These are phyloP conservation scores for Anagyrus pseudococci DNA, from an alignment of 2,888 invertebrate species.

Conservation along the genomic window DNA sequence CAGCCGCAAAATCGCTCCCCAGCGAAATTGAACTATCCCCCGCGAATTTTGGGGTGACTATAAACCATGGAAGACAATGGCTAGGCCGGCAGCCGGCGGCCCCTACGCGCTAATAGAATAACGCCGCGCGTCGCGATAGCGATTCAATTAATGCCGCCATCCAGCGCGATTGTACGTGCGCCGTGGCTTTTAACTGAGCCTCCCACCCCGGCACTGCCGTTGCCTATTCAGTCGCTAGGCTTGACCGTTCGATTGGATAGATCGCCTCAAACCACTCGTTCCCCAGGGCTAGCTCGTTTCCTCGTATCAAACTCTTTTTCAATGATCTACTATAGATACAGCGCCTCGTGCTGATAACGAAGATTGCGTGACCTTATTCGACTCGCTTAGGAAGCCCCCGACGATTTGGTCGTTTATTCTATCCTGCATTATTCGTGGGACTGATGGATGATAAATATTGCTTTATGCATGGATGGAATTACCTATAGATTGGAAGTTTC, in stretches of 20 bases:
- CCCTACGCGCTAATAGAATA: slow-evolving; percentile 53
- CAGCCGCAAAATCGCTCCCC: slow-evolving; percentile 39
- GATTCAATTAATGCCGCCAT: slow-evolving; percentile 59
- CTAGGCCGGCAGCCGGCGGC: slow-evolving; percentile 28
- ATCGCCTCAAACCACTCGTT: too few species aligned
- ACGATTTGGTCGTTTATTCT: too few species aligned
- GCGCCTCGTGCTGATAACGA: too few species aligned
- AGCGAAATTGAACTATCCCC: slow-evolving; percentile 40
- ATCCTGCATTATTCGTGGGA: too few species aligned
- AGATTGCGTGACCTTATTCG: too few species aligned
- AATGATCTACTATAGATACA: too few species aligned
- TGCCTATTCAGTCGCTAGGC: slow-evolving; percentile 8
- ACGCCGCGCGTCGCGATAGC: slow-evolving; percentile 56
- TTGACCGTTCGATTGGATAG: slow-evolving; percentile 49
- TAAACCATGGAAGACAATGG: slow-evolving; percentile 58
- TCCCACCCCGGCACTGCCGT: slow-evolving; percentile 24
- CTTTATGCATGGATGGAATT: too few species aligned
- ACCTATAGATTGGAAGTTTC: too few species aligned
- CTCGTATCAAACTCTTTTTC: too few species aligned
- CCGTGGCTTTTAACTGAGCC: slow-evolving; percentile 51
- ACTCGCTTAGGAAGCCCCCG: too few species aligned
- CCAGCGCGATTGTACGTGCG: slow-evolving; percentile 50
- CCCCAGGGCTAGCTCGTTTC: too few species aligned
- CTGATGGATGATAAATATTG: too few species aligned
- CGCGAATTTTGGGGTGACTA: slow-evolving; percentile 47